Evolutionary conservation across 2,888 invertebrate genomes (phyloP).

Genomic region (Mythimna vitellina): DNA sequence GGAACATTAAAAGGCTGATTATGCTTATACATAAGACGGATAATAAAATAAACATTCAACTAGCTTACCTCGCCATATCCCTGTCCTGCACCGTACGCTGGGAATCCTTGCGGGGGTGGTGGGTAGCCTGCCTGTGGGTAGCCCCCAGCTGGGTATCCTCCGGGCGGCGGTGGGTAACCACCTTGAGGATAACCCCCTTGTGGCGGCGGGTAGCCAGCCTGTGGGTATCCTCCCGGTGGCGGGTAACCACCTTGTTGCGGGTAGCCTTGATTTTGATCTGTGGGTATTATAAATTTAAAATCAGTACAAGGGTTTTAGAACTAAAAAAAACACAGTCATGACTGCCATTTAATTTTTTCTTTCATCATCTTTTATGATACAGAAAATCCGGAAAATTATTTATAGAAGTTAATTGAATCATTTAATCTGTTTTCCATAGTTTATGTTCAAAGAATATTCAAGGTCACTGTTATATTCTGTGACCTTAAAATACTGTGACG

Average conservation of each 20-base stretch:
- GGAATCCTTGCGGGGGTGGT: constrained; percentile 77
- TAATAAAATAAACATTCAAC: neutral
- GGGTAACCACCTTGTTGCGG: constrained; percentile 78
- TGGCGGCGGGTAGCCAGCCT: constrained; percentile 79
- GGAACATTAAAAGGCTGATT: too few relatives aligned
- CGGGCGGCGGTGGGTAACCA: constrained; percentile 71
- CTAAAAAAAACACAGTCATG: constrained; percentile 11
- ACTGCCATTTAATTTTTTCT: neutral
- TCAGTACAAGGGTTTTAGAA: constrained; percentile 10
- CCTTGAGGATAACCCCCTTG: constrained; percentile 78
- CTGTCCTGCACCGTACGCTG: constrained; percentile 74
- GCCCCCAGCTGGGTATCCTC: constrained; percentile 76
- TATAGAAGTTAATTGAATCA: constrained; percentile 9
- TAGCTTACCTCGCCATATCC: constrained; percentile 82
- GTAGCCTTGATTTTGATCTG: constrained; percentile 83
- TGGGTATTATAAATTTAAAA: constrained; percentile 8
- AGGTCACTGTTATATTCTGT: neutral
- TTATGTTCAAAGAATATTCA: constrained; percentile 9
- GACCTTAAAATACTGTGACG: constrained; percentile 9
- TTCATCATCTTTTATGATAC: constrained; percentile 8
- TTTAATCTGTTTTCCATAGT: neutral
- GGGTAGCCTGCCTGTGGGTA: constrained; percentile 82
- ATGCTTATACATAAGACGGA: neutral
- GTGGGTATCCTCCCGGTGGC: constrained; percentile 71
- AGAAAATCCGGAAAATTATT: constrained; percentile 4